Base-by-base conservation (phyloP, 2,797 vertebrate genomes). In the Sebastolobus altivelis region DNA sequence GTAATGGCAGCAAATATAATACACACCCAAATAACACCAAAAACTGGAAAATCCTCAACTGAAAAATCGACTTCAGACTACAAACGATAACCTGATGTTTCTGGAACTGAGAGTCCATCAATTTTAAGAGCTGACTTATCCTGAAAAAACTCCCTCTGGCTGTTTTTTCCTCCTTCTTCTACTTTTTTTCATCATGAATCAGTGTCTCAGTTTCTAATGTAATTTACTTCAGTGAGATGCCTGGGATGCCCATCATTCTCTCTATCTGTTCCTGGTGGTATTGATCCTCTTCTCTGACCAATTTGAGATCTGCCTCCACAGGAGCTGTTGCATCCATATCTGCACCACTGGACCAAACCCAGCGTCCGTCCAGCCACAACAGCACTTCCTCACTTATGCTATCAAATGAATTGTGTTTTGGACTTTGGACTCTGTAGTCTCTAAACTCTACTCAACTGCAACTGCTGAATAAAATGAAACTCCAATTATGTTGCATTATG, bases 141-240 rank as follows among this genome's bases (percentile, higher is more conserved):
- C 62, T 67, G 69, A 54, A 85, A 84, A 56, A 81, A 80, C 73
- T 82, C 78, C 72, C 80, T 79, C 67, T 72, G 70, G 77, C 75
- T 61, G 65, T 81, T 91, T 79, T 86, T 79, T 56, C 65, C 31
- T 56, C 65, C 60, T 9, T 65, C 61, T 49, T 72, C 37, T 27
- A 22, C 40, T 65, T 80, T 77, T 90, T 89, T 86, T 75, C 66
- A 77, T 86, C 82, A 82, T 90, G 90, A 92, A 91, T 91, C 90
- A 89, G 87, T 88, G 81, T 90, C 88, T 87, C 80, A 83, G 88
- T 87, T 88, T 90, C 84, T 90, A 91, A 93, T 94, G 84, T 91
- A 91, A 94, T 94, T 91, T 91, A 87, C 82, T 91, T 92, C 86
- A 84, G 89, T 82, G 82, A 84, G 87, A 91, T 87, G 86, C 89